Base-by-base conservation (phyloP, 53 echinoderm and acorn worm species). In the Luidia sarsii region DNA sequence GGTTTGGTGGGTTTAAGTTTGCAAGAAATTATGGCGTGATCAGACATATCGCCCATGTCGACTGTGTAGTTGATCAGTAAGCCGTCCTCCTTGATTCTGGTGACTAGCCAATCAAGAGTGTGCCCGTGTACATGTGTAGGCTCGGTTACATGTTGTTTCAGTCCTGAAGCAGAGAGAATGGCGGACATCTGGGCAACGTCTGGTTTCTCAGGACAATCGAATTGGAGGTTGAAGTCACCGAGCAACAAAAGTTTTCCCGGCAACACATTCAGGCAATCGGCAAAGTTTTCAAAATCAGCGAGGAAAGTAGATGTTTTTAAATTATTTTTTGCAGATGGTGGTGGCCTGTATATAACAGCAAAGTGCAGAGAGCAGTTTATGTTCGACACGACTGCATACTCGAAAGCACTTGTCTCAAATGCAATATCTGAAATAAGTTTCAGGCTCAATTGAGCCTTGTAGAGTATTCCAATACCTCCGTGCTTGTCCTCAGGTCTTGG, bases 201-300 rank as follows among this genome's bases (percentile, higher is more conserved):
- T 7, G 27, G 51, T 28, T 69, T 69, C 5, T 50, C 30, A 15
- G 70, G 51, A 14, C 49, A 33, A 33, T 69, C 70, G 4, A 69
- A 48, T n/a, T 50, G 70, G 70, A 69, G 30, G 50, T 69, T 69
- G 33, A 69, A 69, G 31, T 69, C 51, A 7, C 50, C 70, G 9
- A 69, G 38, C 1, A 69, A 52, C 14, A 70, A 2, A 35, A 54
- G 21, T 53, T 71, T 71, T 1, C 71, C 71, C 11, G 52, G 18
- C 2, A 71, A 36, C 7, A 33, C 28, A 23, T 71, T 54, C 3
- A 53, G 11, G 36, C 14, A 33, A 33, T 71, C 55, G 22, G 53
- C 34, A 14, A 71, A 67, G 9, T 53, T 8, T 9, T 71, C 71
- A 35, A 71, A 71, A 7, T 71, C 36, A 53, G 22, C 10, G 35